phyloP scores from a whole-genome alignment of 2,113 vertebrate genomes.

The Sprattus sprattus region DNA sequence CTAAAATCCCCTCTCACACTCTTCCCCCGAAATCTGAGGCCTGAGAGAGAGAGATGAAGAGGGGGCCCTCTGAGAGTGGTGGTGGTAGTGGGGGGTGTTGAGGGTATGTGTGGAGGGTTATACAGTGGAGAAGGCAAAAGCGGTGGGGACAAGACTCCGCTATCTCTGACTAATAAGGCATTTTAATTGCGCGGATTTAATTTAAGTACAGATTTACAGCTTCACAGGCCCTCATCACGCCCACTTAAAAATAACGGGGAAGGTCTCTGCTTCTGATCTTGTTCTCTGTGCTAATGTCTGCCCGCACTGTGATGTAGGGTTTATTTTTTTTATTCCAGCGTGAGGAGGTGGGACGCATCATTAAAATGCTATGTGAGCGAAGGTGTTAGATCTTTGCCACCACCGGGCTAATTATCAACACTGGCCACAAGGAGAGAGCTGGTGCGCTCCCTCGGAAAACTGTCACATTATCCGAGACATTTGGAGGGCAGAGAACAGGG shows the following conservation, averaged over 20 bases:
- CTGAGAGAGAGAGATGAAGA: slow-evolving; percentile 44
- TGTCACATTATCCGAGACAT: slow-evolving; percentile 64
- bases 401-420: slow-evolving; percentile 69
- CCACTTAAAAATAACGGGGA: slow-evolving; percentile 46
- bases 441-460: slow-evolving; percentile 60
- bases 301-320: slow-evolving; percentile 24
- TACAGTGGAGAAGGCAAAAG: background rate
- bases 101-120: background rate
- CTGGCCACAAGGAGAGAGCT: slow-evolving; percentile 53
- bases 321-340: background rate
- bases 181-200: slow-evolving; percentile 50
- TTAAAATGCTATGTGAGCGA: slow-evolving; percentile 58
- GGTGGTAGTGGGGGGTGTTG: background rate
- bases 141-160: slow-evolving; percentile 26
- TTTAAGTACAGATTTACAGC: slow-evolving; percentile 51
- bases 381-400: slow-evolving; percentile 63
- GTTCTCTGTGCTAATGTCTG: slow-evolving; percentile 32
- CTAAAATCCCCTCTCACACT: slow-evolving; percentile 52
- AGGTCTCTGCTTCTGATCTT: slow-evolving; percentile 23
- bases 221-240: slow-evolving; percentile 45
- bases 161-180: slow-evolving; percentile 52
- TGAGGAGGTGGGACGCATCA: slow-evolving; percentile 50
- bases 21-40: slow-evolving; percentile 44
- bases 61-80: slow-evolving; percentile 14
- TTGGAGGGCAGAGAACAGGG: slow-evolving; percentile 44